Percentiles rank a stretch among this genome's conserved stretches.
These are phyloP conservation scores for Brachionichthys hirsutus DNA, from an alignment of 2,113 vertebrate species.

Conservation along the genomic window DNA sequence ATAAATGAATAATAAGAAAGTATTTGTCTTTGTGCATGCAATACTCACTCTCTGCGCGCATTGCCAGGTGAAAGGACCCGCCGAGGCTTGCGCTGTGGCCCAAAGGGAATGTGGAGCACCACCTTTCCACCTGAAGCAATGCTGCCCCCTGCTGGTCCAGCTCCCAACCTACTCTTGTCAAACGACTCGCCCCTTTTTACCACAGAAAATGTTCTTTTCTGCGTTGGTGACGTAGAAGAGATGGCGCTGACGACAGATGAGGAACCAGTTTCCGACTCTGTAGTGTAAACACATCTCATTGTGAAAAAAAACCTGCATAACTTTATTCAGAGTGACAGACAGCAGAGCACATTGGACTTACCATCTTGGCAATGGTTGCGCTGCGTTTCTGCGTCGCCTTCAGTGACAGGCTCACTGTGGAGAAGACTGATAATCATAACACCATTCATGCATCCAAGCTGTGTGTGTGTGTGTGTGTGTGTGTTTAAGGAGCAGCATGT, in stretches of 20 bases:
- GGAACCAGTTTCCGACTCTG: slow-evolving; percentile 73
- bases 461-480: too few species aligned
- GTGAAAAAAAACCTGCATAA: background rate
- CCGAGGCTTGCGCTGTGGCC: slow-evolving; percentile 32
- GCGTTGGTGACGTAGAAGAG: slow-evolving; percentile 61
- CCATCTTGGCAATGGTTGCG: slow-evolving; percentile 54
- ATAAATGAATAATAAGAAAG: background rate
- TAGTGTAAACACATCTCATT: slow-evolving; percentile 29
- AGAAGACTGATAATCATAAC: slow-evolving; percentile 2
- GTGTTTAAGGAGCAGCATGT: background rate
- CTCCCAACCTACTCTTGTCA: slow-evolving; percentile 56
- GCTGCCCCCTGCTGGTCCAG: slow-evolving; percentile 37
- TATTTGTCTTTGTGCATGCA: too few species aligned
- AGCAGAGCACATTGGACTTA: slow-evolving; percentile 7
- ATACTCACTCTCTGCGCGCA: slow-evolving; percentile 65
- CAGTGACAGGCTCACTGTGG: slow-evolving; percentile 70
- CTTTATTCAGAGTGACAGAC: background rate
- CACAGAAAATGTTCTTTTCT: slow-evolving; percentile 67
- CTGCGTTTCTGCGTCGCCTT: slow-evolving; percentile 72
- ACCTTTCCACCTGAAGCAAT: slow-evolving; percentile 62
- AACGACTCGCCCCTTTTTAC: slow-evolving; percentile 68
- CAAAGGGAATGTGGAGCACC: slow-evolving; percentile 57
- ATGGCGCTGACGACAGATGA: slow-evolving; percentile 67
- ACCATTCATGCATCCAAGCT: background rate
- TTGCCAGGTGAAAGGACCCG: slow-evolving; percentile 57